phyloP scores from a whole-genome alignment of 2,113 vertebrate species.

The human region DNA sequence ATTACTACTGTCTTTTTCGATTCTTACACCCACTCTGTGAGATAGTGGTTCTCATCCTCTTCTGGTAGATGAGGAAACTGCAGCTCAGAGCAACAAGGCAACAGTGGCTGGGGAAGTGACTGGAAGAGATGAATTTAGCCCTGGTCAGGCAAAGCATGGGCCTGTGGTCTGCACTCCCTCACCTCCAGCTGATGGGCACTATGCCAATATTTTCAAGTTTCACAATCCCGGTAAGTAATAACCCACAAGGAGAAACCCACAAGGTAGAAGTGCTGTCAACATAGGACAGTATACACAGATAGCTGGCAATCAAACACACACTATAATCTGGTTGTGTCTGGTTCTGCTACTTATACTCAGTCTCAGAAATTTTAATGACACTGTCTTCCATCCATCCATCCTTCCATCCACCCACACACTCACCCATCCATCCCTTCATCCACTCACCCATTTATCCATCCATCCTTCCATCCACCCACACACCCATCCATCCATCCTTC shows the following conservation, averaged over 20 bases:
- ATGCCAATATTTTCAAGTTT: not conserved
- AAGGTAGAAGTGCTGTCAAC: not conserved
- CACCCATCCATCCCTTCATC: too few relatives aligned
- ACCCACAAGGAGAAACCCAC: not conserved
- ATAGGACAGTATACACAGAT: not conserved
- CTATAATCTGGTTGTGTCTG: not conserved
- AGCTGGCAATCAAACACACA: not conserved
- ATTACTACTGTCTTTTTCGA: not conserved
- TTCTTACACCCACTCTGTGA: not conserved
- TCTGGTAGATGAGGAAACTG: not conserved
- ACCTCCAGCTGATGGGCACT: not conserved
- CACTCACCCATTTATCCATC: fast-evolving
- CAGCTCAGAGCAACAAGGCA: not conserved
- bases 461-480: not conserved
- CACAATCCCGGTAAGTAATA: not conserved
- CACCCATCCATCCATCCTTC: not conserved
- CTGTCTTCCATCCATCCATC: not conserved
- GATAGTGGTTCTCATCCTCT: not conserved
- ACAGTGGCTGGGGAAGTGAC: not conserved
- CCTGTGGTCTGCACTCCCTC: not conserved
- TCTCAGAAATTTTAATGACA: not conserved
- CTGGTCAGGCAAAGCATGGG: not conserved
- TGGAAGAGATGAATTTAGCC: not conserved
- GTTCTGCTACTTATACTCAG: not conserved
- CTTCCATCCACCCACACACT: not conserved